Evolutionary conservation across 2,888 invertebrate genomes (phyloP).

Genomic region (Allolobophora icterica): DNA sequence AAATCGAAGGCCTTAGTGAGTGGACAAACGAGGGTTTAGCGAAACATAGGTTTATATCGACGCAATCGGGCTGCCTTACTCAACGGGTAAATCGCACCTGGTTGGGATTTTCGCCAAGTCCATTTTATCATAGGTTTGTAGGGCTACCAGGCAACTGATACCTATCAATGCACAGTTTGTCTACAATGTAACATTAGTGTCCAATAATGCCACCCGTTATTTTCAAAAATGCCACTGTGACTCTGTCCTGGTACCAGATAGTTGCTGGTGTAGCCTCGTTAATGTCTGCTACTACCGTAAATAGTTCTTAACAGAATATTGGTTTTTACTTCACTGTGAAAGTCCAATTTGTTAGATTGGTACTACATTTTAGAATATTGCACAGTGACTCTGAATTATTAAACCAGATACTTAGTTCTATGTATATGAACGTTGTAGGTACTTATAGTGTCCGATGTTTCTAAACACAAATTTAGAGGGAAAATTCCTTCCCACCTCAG

Average conservation of each 20-base stretch:
- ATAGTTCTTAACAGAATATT: not conserved
- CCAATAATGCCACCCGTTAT: not conserved
- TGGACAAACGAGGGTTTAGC: conserved; percentile 23
- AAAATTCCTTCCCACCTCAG: not conserved
- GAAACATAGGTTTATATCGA: conserved; percentile 23
- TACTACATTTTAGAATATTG: too few species aligned
- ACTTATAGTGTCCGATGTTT: not conserved
- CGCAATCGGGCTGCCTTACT: not conserved
- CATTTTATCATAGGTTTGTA: not conserved
- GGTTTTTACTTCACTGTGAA: not conserved
- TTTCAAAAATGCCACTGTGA: not conserved
- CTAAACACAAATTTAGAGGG: not conserved
- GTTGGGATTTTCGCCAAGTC: not conserved
- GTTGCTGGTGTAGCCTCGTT: not conserved
- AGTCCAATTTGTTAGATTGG: not conserved
- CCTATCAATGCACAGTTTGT: not conserved
- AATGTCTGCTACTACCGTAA: not conserved
- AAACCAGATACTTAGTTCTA: too few species aligned
- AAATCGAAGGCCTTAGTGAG: conserved; percentile 23
- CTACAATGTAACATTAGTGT: too few species aligned
- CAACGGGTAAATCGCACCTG: not conserved
- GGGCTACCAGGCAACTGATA: not conserved
- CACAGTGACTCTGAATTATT: too few species aligned
- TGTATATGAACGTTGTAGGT: too few species aligned
- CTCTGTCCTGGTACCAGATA: not conserved